Evolutionary conservation across 1,140 invertebrate genomes (phyloP), one percentile per base, ranked within the genome.

Genomic region (Campoletis sonorensis): DNA sequence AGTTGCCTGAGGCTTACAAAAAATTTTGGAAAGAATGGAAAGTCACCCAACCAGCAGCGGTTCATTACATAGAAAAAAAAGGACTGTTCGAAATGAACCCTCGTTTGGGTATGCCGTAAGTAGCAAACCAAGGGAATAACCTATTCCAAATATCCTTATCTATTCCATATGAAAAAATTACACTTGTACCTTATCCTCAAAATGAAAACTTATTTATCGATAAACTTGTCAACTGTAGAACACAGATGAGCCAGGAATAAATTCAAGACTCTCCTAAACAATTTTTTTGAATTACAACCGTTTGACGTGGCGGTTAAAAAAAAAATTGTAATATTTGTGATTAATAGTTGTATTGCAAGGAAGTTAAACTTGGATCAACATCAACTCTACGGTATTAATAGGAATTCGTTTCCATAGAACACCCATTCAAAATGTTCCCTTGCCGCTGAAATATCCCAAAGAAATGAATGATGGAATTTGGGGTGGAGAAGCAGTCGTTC

Each of bases 401-500:
- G 71, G 26, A 80, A 11, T 73, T 45, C 30, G 81, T 37, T 84
- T 72, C 68, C 26, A 70, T 81, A 95, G 94, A 30, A 83, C 89
- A 73, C 94, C 94, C 21, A 92, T 97, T 30, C 95, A 97, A 90
- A 96, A 98, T 93, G 85, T 95, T 79, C 94, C 96, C n/a, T 92
- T 99, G 26, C 95, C 95, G 3, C 85, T 98, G 0, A 93, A 94
- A 79, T 96, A 95, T 89, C 96, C 98, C 3, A 93, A 94, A 76
- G 97, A 99, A 93, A 91, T 95, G 79, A 91, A 99, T 89, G 75
- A 95, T 72, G 98, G 98, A 27, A 93, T 99, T 75, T 99, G 98
- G 98, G 98, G 98, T 83, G 98, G 98, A 10, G 98, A 99, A 93
- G 97, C 95, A n/a, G 93, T 99, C 1, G 92, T 99, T 30, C 95